These are phyloP conservation scores for Patella pellucida DNA, from an alignment of 2,888 invertebrate species.

Conservation along the genomic window DNA sequence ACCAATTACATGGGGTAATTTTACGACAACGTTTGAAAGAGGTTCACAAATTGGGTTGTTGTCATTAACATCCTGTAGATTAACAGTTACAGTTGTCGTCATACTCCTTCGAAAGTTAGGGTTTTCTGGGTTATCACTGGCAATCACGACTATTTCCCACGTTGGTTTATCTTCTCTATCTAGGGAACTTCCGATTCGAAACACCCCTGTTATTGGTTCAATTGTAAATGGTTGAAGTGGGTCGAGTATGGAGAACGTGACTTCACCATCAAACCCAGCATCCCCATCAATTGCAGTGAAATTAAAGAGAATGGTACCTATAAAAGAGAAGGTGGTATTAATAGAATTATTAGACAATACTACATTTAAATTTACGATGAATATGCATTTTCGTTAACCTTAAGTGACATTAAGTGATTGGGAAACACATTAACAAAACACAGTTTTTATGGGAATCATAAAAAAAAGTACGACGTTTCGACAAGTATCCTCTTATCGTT, in stretches of 20 bases:
- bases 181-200: slow-evolving; percentile 33
- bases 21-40: slow-evolving; percentile 17
- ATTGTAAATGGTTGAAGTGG: slow-evolving; percentile 18
- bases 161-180: slow-evolving; percentile 38
- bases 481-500: no score
- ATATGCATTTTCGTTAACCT: background rate
- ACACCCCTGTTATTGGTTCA: slow-evolving; percentile 33
- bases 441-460: no score
- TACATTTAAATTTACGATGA: background rate
- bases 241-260: slow-evolving; percentile 34
- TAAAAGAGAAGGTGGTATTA: background rate
- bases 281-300: slow-evolving; percentile 47
- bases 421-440: no score
- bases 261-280: slow-evolving; percentile 39
- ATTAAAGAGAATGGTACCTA: slow-evolving; percentile 41
- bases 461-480: no score
- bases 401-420: no score
- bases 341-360: background rate
- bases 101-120: slow-evolving; percentile 20
- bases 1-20: slow-evolving; percentile 20
- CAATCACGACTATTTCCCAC: slow-evolving; percentile 33
- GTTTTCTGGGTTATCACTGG: slow-evolving; percentile 37
- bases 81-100: slow-evolving; percentile 28
- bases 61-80: slow-evolving; percentile 44
- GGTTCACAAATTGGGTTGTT: slow-evolving; percentile 37